phyloP scores from a whole-genome alignment of 2,888 invertebrate genomes.

The Drosophila quinaria region DNA sequence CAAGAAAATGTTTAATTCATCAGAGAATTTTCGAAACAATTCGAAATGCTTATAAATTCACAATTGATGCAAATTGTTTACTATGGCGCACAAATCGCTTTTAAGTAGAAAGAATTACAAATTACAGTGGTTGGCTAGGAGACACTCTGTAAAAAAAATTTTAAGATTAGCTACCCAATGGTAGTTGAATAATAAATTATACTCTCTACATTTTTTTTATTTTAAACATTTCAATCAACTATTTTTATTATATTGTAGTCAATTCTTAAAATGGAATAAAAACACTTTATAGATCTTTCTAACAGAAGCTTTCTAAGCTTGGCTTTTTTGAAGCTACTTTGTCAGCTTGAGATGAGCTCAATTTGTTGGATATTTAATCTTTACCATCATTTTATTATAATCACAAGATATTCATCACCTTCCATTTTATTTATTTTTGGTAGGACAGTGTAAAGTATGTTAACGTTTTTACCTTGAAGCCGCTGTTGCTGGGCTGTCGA shows the following conservation, averaged over 20 bases:
- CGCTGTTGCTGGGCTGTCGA: conserved; percentile 86
- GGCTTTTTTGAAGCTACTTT: conserved; percentile 3
- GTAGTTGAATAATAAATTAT: too few relatives aligned
- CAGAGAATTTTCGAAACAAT: conserved; percentile 1
- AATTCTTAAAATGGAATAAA: too few relatives aligned
- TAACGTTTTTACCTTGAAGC: conserved; percentile 84
- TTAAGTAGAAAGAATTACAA: conserved; percentile 3
- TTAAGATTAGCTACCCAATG: too few relatives aligned
- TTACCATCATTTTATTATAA: conserved; percentile 52
- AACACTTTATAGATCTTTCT: too few relatives aligned
- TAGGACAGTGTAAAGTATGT: not conserved
- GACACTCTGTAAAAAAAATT: not conserved
- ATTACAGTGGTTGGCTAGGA: not conserved
- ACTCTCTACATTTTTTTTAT: too few relatives aligned
- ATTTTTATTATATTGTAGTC: too few relatives aligned
- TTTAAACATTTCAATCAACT: too few relatives aligned
- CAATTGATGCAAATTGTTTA: conserved; percentile 15
- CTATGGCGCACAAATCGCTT: conserved; percentile 7
- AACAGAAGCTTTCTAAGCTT: not conserved
- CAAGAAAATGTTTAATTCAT: conserved; percentile 18
- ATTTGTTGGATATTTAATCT: conserved; percentile 40
- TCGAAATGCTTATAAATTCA: not conserved
- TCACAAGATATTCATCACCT: conserved; percentile 21
- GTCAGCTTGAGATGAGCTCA: conserved; percentile 4
- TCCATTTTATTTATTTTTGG: not conserved